phyloP scores from a whole-genome alignment of 2,888 invertebrate genomes.

The Eretmocerus hayati region DNA sequence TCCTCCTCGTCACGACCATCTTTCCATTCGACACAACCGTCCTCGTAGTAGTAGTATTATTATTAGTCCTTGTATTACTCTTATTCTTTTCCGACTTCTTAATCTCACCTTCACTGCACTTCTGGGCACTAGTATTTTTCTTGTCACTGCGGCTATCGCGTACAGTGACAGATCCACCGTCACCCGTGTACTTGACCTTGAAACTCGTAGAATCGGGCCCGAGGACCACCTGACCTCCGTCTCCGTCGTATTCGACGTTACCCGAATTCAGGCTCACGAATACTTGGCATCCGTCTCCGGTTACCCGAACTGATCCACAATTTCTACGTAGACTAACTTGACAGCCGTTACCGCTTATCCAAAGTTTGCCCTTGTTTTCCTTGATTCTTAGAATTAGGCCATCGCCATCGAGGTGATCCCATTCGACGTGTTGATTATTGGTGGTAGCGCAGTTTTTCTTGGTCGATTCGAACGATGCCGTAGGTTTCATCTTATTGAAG shows the following conservation, averaged over 20 bases:
- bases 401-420: conserved; percentile 27
- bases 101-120: neutral
- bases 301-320: conserved; percentile 30
- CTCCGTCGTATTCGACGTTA: conserved; percentile 35
- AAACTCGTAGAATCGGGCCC: conserved; percentile 26
- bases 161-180: conserved; percentile 31
- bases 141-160: too few species aligned
- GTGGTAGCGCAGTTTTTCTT: too few species aligned
- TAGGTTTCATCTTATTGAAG: too few species aligned
- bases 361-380: conserved; percentile 30
- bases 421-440: too few species aligned
- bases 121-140: neutral
- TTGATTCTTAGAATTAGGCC: conserved; percentile 30
- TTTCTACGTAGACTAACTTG: conserved; percentile 31
- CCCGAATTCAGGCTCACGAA: conserved; percentile 33
- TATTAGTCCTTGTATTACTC: too few species aligned
- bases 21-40: too few species aligned
- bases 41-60: too few species aligned
- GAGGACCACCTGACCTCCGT: conserved; percentile 35
- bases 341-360: conserved; percentile 38
- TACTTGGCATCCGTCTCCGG: conserved; percentile 38
- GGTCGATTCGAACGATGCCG: too few species aligned
- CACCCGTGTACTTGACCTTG: conserved; percentile 33
- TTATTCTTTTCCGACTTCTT: neutral
- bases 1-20: too few species aligned